These are phyloP conservation scores for Pristionchus fissidentatus DNA, from an alignment of 2,888 invertebrate species.

Conservation along the genomic window DNA sequence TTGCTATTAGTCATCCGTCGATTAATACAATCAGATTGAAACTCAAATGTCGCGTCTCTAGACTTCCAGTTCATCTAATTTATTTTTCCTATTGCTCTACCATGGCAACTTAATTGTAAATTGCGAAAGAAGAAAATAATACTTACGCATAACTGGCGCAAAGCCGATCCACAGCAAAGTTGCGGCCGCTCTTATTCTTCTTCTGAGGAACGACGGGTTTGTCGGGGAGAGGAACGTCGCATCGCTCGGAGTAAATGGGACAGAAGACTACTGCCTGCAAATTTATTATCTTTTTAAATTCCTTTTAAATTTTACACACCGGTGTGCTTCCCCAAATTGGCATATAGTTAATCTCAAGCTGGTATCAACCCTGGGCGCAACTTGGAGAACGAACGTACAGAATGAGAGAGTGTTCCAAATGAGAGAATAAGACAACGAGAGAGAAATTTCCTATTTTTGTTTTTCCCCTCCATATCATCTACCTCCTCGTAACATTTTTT, in stretches of 20 bases:
- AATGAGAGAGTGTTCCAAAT: background rate
- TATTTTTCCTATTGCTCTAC: no score
- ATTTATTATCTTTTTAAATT: background rate
- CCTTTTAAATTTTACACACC: background rate
- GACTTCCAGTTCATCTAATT: no score
- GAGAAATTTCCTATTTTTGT: background rate
- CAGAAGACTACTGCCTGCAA: conserved; percentile 72
- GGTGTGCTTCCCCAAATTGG: no score
- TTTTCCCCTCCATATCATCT: no score
- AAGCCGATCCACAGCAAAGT: conserved; percentile 55
- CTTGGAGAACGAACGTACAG: background rate
- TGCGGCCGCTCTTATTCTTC: conserved; percentile 52
- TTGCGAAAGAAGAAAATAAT: background rate
- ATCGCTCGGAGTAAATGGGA: conserved; percentile 71
- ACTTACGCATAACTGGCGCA: conserved; percentile 59
- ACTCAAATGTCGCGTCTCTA: no score
- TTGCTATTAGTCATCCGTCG: no score
- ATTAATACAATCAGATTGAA: no score
- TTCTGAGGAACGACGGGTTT: conserved; percentile 68
- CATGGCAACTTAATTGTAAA: no score
- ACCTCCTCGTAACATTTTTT: no score
- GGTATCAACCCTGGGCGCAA: background rate
- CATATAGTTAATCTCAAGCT: no score
- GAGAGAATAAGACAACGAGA: no score
- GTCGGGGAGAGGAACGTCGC: conserved; percentile 70